Percentiles rank a stretch among this genome's conserved stretches.
phyloP scores from a whole-genome alignment of 2,797 vertebrate genomes.

The Philypnodon macrostomus region DNA sequence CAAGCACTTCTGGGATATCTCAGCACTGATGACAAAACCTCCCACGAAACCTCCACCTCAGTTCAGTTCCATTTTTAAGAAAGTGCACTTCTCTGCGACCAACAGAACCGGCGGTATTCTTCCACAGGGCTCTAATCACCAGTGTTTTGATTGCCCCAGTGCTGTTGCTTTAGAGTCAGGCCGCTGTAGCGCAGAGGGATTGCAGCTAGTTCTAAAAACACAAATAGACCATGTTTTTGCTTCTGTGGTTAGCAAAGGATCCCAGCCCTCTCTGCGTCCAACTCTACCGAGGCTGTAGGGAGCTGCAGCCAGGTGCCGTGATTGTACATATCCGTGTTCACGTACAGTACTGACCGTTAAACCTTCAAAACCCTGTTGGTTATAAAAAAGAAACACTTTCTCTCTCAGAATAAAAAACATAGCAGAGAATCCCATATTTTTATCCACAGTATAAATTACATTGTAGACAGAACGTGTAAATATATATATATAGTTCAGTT shows the following conservation, averaged over 20 bases:
- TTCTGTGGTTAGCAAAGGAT: constrained; percentile 79
- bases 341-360: constrained; percentile 91
- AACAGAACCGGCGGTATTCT: constrained; percentile 47
- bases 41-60: constrained; percentile 45
- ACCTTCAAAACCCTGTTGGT: constrained; percentile 92
- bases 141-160: constrained; percentile 63
- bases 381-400: constrained; percentile 81
- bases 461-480: constrained; percentile 87
- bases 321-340: constrained; percentile 82
- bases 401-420: constrained; percentile 97
- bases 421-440: constrained; percentile 95
- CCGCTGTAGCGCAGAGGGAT: constrained; percentile 41
- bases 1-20: constrained; percentile 52
- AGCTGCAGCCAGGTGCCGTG: constrained; percentile 69
- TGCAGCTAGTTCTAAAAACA: constrained; percentile 48
- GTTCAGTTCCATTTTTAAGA: constrained; percentile 67
- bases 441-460: constrained; percentile 99
- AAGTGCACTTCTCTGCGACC: constrained; percentile 66
- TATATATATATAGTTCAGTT: constrained; percentile 79
- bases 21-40: constrained; percentile 19
- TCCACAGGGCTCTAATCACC: constrained; percentile 65
- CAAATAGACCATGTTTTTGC: constrained; percentile 64
- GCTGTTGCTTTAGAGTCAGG: constrained; percentile 61
- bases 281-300: constrained; percentile 60
- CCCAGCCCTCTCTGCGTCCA: constrained; percentile 59